Evolutionary conservation across 2,113 vertebrate genomes (phyloP).

Genomic region (Trochalopteron elliotii): DNA sequence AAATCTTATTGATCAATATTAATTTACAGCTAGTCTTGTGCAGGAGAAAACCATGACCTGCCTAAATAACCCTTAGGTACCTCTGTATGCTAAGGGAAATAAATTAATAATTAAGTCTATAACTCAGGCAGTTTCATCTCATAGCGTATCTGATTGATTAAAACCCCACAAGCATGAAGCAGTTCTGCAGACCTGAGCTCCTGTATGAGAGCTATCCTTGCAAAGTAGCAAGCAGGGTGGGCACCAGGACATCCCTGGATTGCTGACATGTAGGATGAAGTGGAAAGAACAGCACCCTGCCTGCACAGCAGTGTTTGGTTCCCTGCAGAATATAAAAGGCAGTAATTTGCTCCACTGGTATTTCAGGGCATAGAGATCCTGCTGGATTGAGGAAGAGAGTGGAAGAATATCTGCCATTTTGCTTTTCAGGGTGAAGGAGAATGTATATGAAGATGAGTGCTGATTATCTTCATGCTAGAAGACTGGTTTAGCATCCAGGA

Average conservation of each 20-base stretch:
- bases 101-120: not conserved
- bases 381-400: not conserved
- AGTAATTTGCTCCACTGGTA: not conserved
- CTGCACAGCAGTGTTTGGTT: not conserved
- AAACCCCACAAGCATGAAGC: not conserved
- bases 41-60: not conserved
- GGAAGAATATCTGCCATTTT: not conserved
- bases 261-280: rapidly evolving
- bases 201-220: not conserved
- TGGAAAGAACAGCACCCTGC: not conserved
- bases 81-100: not conserved
- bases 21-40: not conserved
- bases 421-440: not conserved
- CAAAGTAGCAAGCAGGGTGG: not conserved
- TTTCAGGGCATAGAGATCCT: not conserved
- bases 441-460: not conserved
- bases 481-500: not conserved
- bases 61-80: not conserved
- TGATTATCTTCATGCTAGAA: not conserved
- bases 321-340: not conserved
- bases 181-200: not conserved
- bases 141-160: not conserved
- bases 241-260: not conserved
- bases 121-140: not conserved
- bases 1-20: not conserved